Evolutionary conservation across 1,140 invertebrate genomes (phyloP).

Genomic region (Drosophila ironensis): DNA sequence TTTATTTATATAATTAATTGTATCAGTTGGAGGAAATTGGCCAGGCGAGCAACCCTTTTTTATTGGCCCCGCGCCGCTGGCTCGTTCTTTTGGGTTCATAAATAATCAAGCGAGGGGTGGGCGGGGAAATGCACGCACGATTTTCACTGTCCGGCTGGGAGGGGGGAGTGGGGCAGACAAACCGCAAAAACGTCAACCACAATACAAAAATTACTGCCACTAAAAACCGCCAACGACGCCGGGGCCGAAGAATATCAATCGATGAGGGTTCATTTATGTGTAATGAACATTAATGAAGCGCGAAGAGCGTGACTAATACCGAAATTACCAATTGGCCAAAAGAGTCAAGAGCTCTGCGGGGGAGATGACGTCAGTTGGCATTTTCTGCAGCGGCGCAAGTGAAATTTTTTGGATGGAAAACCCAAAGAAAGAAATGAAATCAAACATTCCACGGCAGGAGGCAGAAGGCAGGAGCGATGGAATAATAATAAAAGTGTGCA

Average conservation of each 20-base stretch:
- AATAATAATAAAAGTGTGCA: constrained; percentile 68
- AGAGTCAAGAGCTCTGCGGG: constrained; percentile 30
- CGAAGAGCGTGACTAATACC: constrained; percentile 80
- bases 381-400: not conserved
- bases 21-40: constrained; percentile 39
- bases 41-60: constrained; percentile 60
- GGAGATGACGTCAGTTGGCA: constrained; percentile 16
- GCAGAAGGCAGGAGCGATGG: constrained; percentile 23
- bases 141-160: not conserved
- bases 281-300: constrained; percentile 81
- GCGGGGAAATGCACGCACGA: constrained; percentile 21
- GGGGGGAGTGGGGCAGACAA: constrained; percentile 19
- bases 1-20: constrained; percentile 80
- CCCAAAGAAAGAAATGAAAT: constrained; percentile 1
- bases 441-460: too few species aligned
- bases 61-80: not conserved
- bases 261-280: constrained; percentile 80
- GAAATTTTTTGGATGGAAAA: constrained; percentile 1
- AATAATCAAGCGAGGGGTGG: constrained; percentile 44
- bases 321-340: constrained; percentile 78
- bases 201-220: constrained; percentile 57
- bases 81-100: constrained; percentile 36
- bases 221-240: constrained; percentile 61
- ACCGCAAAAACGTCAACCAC: constrained; percentile 75
- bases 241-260: constrained; percentile 74